Base-by-base conservation (phyloP, 2,888 invertebrate genomes). In the Dorcus hopei region DNA sequence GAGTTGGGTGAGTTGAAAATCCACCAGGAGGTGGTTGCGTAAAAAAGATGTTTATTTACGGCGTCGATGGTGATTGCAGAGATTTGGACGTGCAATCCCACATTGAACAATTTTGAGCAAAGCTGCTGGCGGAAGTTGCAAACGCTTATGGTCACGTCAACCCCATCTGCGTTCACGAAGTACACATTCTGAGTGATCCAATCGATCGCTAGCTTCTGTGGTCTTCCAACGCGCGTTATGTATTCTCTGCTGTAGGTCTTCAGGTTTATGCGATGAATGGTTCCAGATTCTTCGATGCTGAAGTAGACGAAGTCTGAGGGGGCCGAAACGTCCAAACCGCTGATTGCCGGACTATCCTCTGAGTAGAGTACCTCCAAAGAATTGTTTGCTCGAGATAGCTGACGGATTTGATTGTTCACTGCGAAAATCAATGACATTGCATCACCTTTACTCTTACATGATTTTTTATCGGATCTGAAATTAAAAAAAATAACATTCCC, bases 181-280 rank as follows among this genome's bases (percentile, higher is more conserved):
- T 91, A 92, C 0, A 90, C 79, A 70, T 89, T 90, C 9, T 84
- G 82, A 0, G 89, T 87, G 23, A 87, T 76, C 91, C 91, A 92
- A 68, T 93, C 92, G 2, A 89, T 81, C 0, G 88, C 82, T 41
- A 92, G 70, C 75, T 86, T 79, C 45, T 75, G 75, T 0, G 85
- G 84, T 58, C 74, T 75, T 0, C 82, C 83, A 9, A 84, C 73
- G 11, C 79, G 75, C 3, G 74, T 69, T 6, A 84, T 70, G 50
- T 70, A 73, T 0, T 69, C 71, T 1, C 77, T 68, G 3, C 74
- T 74, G 1, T 73, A 74, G 7, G 77, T 77, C 38, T 74, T 69
- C 16, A 81, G 56, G 51, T 80, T 70, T 11, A 77, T 63, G 54
- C 78, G 76, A 51, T 80, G 80, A 4, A 84, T 65, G 1, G 77